phyloP scores from a whole-genome alignment of 2,113 vertebrate species.

The Fregetta grallaria region DNA sequence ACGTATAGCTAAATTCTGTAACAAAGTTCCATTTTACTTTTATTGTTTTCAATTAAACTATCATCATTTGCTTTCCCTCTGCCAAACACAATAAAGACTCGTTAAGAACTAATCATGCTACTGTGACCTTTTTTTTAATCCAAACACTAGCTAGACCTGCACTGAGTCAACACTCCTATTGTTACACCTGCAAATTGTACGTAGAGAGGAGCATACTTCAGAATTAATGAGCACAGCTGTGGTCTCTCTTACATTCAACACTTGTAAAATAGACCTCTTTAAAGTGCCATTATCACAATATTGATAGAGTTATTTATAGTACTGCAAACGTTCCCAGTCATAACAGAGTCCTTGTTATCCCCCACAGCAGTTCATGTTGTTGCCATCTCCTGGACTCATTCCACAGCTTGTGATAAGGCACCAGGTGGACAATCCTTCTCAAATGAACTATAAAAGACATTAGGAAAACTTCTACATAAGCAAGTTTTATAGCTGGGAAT shows the following conservation, averaged over 20 bases:
- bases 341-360: constrained; percentile 80
- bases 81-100: constrained; percentile 74
- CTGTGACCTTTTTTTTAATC: constrained; percentile 75
- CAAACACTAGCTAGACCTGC: constrained; percentile 70
- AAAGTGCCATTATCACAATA: constrained; percentile 85
- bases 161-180: constrained; percentile 75
- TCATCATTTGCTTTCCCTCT: constrained; percentile 77
- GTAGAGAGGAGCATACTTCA: constrained; percentile 72
- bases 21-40: constrained; percentile 75
- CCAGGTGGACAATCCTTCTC: constrained; percentile 75
- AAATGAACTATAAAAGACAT: constrained; percentile 49
- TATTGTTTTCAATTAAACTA: constrained; percentile 78
- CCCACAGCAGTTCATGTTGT: constrained; percentile 60
- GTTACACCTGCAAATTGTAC: constrained; percentile 80
- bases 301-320: constrained; percentile 86
- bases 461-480: constrained; percentile 44
- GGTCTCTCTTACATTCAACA: constrained; percentile 76
- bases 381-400: constrained; percentile 75
- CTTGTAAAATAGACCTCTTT: constrained; percentile 83
- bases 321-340: constrained; percentile 76
- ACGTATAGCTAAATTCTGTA: constrained; percentile 65
- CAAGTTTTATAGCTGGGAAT: constrained; percentile 43
- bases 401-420: constrained; percentile 73
- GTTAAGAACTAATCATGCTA: constrained; percentile 73
- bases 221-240: constrained; percentile 85